Conservation (phyloP, 2,888 invertebrate species). For the Hemistola chrysoprasaria region DNA sequence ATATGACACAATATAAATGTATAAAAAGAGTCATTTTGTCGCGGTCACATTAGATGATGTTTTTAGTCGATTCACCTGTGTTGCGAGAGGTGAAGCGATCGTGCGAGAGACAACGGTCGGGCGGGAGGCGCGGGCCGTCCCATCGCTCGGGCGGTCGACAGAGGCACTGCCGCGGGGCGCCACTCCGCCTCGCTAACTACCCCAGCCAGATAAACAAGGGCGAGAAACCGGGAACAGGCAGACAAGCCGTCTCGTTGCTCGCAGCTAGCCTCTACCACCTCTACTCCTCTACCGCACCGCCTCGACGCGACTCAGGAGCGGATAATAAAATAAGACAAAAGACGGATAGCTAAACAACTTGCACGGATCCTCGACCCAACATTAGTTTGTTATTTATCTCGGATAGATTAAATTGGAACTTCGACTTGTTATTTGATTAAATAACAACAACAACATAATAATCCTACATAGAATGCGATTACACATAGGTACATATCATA, state of each 20-base stretch:
- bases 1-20: slow-evolving; percentile 76
- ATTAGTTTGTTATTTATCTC: slow-evolving; percentile 32
- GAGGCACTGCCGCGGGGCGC: slow-evolving; percentile 69
- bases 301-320: slow-evolving; percentile 59
- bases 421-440: slow-evolving; percentile 15
- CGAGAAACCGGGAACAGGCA: slow-evolving; percentile 74
- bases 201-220: slow-evolving; percentile 77
- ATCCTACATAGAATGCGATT: too few species aligned
- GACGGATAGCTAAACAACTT: slow-evolving; percentile 57
- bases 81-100: slow-evolving; percentile 35
- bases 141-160: slow-evolving; percentile 62
- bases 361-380: slow-evolving; percentile 33
- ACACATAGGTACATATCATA: too few species aligned
- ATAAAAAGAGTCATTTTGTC: slow-evolving; percentile 77
- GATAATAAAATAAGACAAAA: slow-evolving; percentile 76
- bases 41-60: slow-evolving; percentile 50
- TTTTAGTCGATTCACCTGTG: slow-evolving; percentile 59
- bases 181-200: slow-evolving; percentile 58
- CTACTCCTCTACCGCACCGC: too few species aligned
- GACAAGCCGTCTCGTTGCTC: slow-evolving; percentile 74
- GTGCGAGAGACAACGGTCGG: slow-evolving; percentile 44
- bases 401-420: slow-evolving; percentile 37
- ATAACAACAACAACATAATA: neutral
- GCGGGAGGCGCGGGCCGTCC: slow-evolving; percentile 58
- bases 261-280: slow-evolving; percentile 54